Percentiles rank a stretch among this genome's conserved stretches.
Evolutionary conservation across 2,888 invertebrate genomes (phyloP).

Genomic region (Selenia dentaria): DNA sequence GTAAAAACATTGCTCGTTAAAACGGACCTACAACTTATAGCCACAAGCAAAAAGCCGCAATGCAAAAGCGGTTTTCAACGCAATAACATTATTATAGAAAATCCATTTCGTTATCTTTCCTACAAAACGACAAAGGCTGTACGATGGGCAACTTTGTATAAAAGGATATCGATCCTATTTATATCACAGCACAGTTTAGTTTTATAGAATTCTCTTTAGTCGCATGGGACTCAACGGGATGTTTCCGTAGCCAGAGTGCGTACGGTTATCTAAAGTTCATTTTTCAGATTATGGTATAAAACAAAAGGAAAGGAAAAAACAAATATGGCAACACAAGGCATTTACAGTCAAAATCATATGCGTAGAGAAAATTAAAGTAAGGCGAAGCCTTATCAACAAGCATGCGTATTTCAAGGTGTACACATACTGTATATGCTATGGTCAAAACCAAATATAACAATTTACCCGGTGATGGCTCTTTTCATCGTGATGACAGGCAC

Average conservation of each 20-base stretch:
- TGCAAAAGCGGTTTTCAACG: slow-evolving; percentile 5
- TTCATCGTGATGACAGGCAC: too few relatives aligned
- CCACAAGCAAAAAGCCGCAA: slow-evolving; percentile 7
- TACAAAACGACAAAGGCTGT: neutral
- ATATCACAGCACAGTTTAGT: neutral
- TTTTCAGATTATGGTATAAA: slow-evolving; percentile 8
- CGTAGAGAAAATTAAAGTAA: too few relatives aligned
- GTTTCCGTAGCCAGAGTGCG: neutral
- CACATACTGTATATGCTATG: too few relatives aligned
- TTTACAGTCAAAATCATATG: too few relatives aligned
- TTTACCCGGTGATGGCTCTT: too few relatives aligned
- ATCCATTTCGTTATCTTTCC: slow-evolving; percentile 16
- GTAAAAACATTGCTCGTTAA: neutral
- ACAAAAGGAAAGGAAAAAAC: too few relatives aligned
- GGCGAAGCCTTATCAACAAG: too few relatives aligned
- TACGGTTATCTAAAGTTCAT: slow-evolving; percentile 3
- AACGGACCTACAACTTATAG: neutral
- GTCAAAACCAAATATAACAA: too few relatives aligned
- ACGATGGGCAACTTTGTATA: neutral
- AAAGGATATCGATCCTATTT: slow-evolving; percentile 9
- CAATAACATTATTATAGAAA: slow-evolving; percentile 24
- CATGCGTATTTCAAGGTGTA: too few relatives aligned
- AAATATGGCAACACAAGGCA: neutral
- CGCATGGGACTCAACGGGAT: slow-evolving; percentile 1
- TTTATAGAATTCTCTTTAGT: neutral